Base-by-base conservation (phyloP, 1,140 invertebrate genomes). In the Prorops nasuta region DNA sequence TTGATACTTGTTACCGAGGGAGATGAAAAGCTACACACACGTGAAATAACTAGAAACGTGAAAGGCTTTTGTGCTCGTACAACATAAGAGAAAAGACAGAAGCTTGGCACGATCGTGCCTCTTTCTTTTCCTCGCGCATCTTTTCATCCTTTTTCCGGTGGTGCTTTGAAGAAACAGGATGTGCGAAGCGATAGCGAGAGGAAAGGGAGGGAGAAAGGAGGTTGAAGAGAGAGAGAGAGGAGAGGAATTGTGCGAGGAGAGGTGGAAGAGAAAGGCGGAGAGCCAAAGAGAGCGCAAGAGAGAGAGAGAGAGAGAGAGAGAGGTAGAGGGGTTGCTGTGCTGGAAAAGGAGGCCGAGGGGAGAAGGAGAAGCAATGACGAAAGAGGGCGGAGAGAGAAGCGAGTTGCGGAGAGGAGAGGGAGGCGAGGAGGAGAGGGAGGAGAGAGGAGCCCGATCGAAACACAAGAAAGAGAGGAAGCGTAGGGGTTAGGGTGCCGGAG, bases 141-240 rank as follows among this genome's bases (percentile, higher is more conserved):
- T 4, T 20, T 36, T 18, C 19, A 19, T 51, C 47, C 32, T 38
- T 31, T 43, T 42, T 41, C 19, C 35, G 31, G 14, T 28, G 15
- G 18, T 51, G n/a, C 31, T 54, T 44, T 47, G 44, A 54, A 54
- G 51, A 52, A 65, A 63, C 60, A 60, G 58, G 57, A 67, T 58
- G 55, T 49, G 51, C 37, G 51, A 40, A 51, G 54, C 20, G 51
- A 47, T 35, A 51, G 48, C 36, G 45, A 28, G 44, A 39, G 36
- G 37, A 32, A 17, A 19, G 16, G 16, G 20, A 22, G 35, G 10
- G 28, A 51, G 31, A 28, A 52, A 43, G 28, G 46, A 52, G 53
- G 41, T 52, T 59, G 46, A 51, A 51, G 51, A 43, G 45, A 35
- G 44, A 39, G 32, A 40, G 35, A 19, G 21, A 12, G 19, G 20